phyloP scores from a whole-genome alignment of 2,113 vertebrate species.

The Terrapene triunguis region DNA sequence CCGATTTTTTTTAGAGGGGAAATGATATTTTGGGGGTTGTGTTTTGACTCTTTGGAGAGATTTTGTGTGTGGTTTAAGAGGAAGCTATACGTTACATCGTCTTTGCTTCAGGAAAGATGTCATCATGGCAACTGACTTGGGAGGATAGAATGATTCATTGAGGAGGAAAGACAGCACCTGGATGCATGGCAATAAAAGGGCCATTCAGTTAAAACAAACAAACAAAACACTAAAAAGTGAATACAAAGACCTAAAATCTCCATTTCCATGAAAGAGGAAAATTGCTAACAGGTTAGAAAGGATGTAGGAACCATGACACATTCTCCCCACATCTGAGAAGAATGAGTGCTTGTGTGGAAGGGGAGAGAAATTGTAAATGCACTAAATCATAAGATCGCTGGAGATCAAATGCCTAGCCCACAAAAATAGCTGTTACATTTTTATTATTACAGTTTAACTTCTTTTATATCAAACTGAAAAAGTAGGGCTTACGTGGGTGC shows the following conservation, averaged over 20 bases:
- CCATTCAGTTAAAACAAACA: background rate
- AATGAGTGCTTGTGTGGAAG: background rate
- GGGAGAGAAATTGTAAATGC: background rate
- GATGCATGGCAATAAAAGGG: background rate
- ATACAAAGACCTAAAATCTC: background rate
- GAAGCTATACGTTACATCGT: background rate
- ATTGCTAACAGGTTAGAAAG: too few relatives aligned
- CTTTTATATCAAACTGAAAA: background rate
- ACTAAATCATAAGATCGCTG: background rate
- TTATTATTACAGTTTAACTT: background rate
- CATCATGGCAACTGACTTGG: background rate
- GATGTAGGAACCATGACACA: too few relatives aligned
- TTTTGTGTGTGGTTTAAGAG: conserved; percentile 2
- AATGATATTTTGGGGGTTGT: background rate
- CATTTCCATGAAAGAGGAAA: background rate
- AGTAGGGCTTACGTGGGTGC: background rate
- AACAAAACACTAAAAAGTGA: too few relatives aligned
- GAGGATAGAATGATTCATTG: background rate
- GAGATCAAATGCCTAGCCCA: background rate
- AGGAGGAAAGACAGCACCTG: background rate
- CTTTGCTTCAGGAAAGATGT: background rate
- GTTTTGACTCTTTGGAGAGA: background rate
- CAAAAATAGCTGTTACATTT: background rate
- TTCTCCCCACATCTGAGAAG: background rate
- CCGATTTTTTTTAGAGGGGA: background rate